Conservation (phyloP, 2,113 vertebrate genomes). For the Paracyprichromis sp. region DNA sequence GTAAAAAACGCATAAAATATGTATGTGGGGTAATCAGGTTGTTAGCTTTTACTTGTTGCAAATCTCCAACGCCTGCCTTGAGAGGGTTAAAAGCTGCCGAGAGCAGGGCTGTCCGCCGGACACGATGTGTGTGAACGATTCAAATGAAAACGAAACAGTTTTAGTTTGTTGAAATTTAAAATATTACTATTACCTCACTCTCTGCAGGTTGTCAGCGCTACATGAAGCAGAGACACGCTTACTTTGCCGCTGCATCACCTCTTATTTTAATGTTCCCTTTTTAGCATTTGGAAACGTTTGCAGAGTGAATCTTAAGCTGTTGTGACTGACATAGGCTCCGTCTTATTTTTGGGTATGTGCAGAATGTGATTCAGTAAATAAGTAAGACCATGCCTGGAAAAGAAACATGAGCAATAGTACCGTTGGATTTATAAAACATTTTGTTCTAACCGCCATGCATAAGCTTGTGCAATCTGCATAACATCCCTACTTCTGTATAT, state of each 20-base stretch:
- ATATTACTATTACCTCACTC: neutral
- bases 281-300: neutral
- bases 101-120: neutral
- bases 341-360: neutral
- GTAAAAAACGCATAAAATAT: too few species aligned
- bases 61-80: too few species aligned
- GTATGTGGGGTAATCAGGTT: too few species aligned
- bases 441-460: fast-evolving
- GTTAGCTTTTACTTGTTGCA: too few species aligned
- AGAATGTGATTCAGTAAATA: neutral
- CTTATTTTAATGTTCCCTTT: fast-evolving
- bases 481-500: neutral
- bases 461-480: neutral
- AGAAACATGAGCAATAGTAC: neutral
- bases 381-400: neutral
- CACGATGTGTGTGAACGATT: neutral
- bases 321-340: neutral
- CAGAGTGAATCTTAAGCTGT: neutral
- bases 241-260: neutral
- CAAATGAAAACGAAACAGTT: neutral
- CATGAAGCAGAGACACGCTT: neutral
- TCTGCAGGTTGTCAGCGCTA: neutral
- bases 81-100: neutral
- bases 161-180: neutral
- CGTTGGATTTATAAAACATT: fast-evolving